Evolutionary conservation across 1,140 invertebrate genomes (phyloP), one percentile per base, ranked within the genome.

Genomic region (Idris sp.): DNA sequence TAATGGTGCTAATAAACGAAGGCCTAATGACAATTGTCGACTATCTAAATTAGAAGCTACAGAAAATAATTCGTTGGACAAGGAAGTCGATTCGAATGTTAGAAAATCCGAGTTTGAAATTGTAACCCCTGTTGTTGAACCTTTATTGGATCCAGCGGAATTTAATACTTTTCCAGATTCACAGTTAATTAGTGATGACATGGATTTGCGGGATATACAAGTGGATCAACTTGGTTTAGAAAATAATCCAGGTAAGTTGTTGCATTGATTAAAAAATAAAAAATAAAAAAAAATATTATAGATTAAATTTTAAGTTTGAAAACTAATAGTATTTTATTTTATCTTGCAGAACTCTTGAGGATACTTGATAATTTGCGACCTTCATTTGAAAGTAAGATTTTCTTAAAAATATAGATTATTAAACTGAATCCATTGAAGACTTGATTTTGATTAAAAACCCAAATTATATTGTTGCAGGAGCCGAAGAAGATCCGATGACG

Each of bases 341-440:
- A 31, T 69, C 54, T 81, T 81, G 1, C 67, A 87, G 85, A 86
- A 46, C 43, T 86, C 41, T 73, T 85, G 76, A 84, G 81, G 58
- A 81, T 84, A 67, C 78, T 86, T 18, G 77, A 82, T 18, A 74
- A 78, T 25, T 38, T 84, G 4, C 61, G 76, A 43, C 67, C 80
- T 46, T 67, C 76, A 15, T 77, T 81, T 48, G 79, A 83, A 79
- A 77, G 84, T 87, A 76, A 74, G 77, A n/a, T n/a, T n/a, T n/a
- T n/a, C n/a, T n/a, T n/a, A n/a, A n/a, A n/a, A n/a, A n/a, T n/a
- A n/a, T n/a, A n/a, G n/a, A n/a, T n/a, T n/a, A n/a, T n/a, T n/a
- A n/a, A n/a, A n/a, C n/a, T n/a, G n/a, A n/a, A n/a, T n/a, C n/a
- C n/a, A n/a, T n/a, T n/a, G n/a, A n/a, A n/a, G n/a, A n/a, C n/a